phyloP scores from a whole-genome alignment of 2,888 invertebrate genomes.

The Dasypogon diadema region DNA sequence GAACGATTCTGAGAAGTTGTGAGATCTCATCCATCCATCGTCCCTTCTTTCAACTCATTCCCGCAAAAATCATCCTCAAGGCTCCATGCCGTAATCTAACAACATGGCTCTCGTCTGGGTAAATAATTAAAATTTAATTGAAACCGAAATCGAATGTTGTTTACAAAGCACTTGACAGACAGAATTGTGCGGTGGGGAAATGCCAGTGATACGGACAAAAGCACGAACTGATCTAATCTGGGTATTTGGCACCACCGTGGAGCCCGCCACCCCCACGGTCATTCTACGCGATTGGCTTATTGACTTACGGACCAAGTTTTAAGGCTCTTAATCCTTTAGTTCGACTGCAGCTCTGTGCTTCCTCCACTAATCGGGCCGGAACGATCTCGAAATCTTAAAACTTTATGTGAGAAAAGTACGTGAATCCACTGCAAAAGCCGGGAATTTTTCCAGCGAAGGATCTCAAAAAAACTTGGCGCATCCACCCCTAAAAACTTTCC shows the following conservation, averaged over 20 bases:
- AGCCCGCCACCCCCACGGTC: neutral
- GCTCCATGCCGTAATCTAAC: conserved; percentile 27
- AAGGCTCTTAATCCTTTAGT: neutral
- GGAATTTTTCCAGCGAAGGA: neutral
- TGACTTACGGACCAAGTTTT: conserved; percentile 19
- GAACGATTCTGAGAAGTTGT: too few species aligned
- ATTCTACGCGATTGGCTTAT: conserved; percentile 22
- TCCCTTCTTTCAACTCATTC: too few species aligned
- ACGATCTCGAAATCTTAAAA: conserved; percentile 2
- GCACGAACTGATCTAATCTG: conserved; percentile 31
- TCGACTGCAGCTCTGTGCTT: neutral
- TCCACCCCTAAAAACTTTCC: neutral
- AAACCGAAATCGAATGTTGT: conserved; percentile 40
- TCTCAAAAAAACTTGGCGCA: conserved; percentile 1
- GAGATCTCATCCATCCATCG: too few species aligned
- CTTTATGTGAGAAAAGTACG: conserved; percentile 22
- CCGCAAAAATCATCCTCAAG: neutral
- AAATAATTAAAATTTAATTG: conserved; percentile 49
- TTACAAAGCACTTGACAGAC: conserved; percentile 41
- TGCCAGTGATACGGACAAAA: neutral
- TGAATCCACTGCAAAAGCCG: conserved; percentile 5
- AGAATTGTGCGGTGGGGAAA: conserved; percentile 1
- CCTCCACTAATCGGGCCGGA: neutral
- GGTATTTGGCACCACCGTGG: neutral
- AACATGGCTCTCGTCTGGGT: conserved; percentile 34